These are phyloP conservation scores for Lasioglossum morio DNA, from an alignment of 2,888 invertebrate genomes.

Conservation along the genomic window DNA sequence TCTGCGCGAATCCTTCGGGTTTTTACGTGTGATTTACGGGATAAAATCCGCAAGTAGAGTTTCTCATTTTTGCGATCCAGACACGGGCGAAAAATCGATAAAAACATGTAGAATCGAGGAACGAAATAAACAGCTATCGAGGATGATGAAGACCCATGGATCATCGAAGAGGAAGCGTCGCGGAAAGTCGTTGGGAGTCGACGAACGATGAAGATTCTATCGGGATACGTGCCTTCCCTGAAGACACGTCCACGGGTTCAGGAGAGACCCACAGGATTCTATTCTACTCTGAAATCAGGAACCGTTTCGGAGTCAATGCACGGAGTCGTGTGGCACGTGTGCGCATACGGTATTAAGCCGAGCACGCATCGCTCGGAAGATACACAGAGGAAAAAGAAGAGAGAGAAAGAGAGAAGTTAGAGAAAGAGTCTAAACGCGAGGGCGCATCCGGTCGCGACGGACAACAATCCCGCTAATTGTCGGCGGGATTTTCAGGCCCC, in stretches of 20 bases:
- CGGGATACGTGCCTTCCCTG: conserved; percentile 45
- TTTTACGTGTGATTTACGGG: conserved; percentile 2
- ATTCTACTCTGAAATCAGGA: conserved; percentile 52
- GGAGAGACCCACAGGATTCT: conserved; percentile 40
- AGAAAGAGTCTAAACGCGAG: background rate
- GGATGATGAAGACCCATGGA: background rate
- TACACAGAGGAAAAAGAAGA: background rate
- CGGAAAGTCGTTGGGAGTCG: conserved; percentile 32
- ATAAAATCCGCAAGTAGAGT: background rate
- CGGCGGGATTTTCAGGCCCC: conserved; percentile 55
- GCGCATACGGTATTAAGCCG: conserved; percentile 51
- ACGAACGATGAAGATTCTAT: conserved; percentile 59
- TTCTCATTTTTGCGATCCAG: background rate
- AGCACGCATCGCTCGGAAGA: conserved; percentile 13
- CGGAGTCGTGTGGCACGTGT: conserved; percentile 61
- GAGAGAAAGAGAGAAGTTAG: background rate
- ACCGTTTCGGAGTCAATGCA: conserved; percentile 61
- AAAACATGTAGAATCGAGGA: background rate
- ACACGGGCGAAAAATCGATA: background rate
- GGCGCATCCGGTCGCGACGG: conserved; percentile 27
- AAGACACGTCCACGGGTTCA: conserved; percentile 34
- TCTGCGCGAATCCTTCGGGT: background rate
- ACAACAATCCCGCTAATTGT: conserved; percentile 65
- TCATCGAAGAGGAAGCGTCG: conserved; percentile 30
- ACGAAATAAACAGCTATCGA: background rate